Percentiles rank a stretch among this genome's conserved stretches.
Conservation (phyloP, 2,888 invertebrate species). For the Branchipolynoe longqiensis region DNA sequence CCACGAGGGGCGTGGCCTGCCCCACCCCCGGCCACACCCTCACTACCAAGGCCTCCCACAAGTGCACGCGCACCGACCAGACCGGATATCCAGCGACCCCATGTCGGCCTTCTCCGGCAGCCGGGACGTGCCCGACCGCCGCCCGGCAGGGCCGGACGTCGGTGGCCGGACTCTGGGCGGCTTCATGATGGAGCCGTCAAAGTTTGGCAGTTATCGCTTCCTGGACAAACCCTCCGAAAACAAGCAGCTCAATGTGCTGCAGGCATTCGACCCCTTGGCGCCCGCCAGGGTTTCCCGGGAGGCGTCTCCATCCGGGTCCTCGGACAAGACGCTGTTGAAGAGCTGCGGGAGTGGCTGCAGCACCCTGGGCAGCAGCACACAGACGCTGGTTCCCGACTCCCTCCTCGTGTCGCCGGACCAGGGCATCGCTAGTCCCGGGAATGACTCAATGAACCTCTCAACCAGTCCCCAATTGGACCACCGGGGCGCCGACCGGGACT, state of each 20-base stretch:
- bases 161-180: no score
- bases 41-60: neutral
- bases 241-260: constrained; percentile 58
- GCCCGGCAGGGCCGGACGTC: neutral
- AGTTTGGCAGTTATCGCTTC: neutral
- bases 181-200: constrained; percentile 19
- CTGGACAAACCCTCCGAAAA: neutral
- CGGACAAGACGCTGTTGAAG: constrained; percentile 14
- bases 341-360: constrained; percentile 16
- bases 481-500: constrained; percentile 1
- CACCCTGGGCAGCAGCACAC: constrained; percentile 49
- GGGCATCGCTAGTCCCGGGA: constrained; percentile 53
- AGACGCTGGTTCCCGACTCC: constrained; percentile 17
- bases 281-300: constrained; percentile 3
- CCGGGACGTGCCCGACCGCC: constrained; percentile 2
- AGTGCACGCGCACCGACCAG: constrained; percentile 23
- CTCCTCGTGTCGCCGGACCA: constrained; percentile 49
- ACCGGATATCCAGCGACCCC: constrained; percentile 55
- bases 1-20: neutral
- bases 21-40: constrained; percentile 25
- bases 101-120: neutral
- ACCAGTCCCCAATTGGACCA: constrained; percentile 26
- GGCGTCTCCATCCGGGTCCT: neutral
- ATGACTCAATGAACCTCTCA: constrained; percentile 11
- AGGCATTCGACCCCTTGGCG: constrained; percentile 59